phyloP scores from a whole-genome alignment of 1,140 invertebrate genomes.

The Arion vulgaris region DNA sequence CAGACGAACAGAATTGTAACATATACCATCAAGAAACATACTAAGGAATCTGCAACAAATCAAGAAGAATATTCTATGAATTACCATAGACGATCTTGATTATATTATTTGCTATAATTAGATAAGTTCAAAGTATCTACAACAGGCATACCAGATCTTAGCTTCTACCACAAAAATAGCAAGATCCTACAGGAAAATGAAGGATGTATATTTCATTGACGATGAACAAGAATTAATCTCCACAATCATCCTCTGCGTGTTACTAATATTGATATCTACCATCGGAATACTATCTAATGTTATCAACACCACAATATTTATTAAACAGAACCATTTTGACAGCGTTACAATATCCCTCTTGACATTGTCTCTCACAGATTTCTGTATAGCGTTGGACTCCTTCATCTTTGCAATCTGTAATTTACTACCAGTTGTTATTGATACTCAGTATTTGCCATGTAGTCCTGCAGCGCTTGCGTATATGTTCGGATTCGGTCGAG shows the following conservation, averaged over 20 bases:
- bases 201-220: neutral
- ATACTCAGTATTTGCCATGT: neutral
- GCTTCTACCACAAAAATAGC: too few relatives aligned
- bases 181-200: too few relatives aligned
- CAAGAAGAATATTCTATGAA: too few relatives aligned
- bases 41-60: too few relatives aligned
- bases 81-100: too few relatives aligned
- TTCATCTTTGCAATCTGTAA: neutral
- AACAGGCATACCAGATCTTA: too few relatives aligned
- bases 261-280: neutral
- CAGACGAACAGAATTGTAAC: too few relatives aligned
- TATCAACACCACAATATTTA: neutral
- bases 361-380: neutral
- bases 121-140: too few relatives aligned
- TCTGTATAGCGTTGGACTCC: neutral
- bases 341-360: neutral
- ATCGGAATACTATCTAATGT: neutral
- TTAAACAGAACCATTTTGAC: neutral
- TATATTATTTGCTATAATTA: too few relatives aligned
- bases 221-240: neutral
- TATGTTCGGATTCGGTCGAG: neutral
- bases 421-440: neutral
- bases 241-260: neutral
- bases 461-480: neutral
- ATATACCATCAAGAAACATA: too few relatives aligned